phyloP scores from a whole-genome alignment of 2,888 invertebrate genomes.

The Tethea ocularis region DNA sequence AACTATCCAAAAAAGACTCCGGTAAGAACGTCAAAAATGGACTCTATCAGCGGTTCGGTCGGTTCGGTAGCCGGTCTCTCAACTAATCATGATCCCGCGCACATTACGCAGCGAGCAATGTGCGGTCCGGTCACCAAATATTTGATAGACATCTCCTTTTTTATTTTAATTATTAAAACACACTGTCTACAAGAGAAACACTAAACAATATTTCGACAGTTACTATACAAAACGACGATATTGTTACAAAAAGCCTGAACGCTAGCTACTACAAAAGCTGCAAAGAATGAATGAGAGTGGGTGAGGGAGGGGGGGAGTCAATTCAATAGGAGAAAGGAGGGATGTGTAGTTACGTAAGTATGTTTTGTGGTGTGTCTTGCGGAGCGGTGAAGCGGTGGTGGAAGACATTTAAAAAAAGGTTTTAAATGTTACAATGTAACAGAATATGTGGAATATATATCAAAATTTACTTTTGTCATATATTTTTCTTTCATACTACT shows the following conservation, averaged over 20 bases:
- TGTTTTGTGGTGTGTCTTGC: constrained; percentile 71
- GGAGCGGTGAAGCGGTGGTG: constrained; percentile 7
- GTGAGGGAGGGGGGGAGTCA: constrained; percentile 58
- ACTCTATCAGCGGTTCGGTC: too few relatives aligned
- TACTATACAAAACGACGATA: constrained; percentile 66
- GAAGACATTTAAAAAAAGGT: constrained; percentile 32
- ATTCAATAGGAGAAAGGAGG: constrained; percentile 74
- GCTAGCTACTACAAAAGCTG: constrained; percentile 73
- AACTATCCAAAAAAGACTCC: too few relatives aligned
- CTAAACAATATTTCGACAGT: constrained; percentile 76
- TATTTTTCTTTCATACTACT: too few relatives aligned
- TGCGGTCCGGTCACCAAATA: too few relatives aligned
- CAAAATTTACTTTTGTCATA: too few relatives aligned
- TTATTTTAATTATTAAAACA: constrained; percentile 28
- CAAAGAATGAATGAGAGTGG: constrained; percentile 77
- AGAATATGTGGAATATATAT: too few relatives aligned
- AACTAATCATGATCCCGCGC: too few relatives aligned
- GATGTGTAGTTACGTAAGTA: constrained; percentile 74
- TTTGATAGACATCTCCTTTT: constrained; percentile 10
- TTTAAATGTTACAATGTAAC: background rate
- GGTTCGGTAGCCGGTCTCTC: too few relatives aligned
- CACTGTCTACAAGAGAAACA: constrained; percentile 53
- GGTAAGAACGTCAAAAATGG: too few relatives aligned
- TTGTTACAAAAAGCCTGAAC: constrained; percentile 76
- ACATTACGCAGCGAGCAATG: too few relatives aligned